phyloP scores from a whole-genome alignment of 2,113 vertebrate genomes.

The Melanocharis versteri region DNA sequence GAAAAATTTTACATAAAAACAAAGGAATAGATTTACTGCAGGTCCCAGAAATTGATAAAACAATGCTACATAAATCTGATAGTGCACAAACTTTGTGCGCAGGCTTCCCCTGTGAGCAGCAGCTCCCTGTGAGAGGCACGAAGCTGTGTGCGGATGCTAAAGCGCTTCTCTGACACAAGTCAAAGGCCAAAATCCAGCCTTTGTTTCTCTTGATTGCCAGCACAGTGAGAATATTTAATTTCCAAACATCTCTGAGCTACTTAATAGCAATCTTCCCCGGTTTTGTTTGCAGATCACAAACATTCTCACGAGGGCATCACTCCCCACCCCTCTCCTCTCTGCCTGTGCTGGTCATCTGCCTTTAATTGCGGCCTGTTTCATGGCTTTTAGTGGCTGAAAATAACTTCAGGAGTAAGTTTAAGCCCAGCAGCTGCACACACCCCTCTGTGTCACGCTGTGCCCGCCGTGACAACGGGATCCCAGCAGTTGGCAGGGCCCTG shows the following conservation, averaged over 20 bases:
- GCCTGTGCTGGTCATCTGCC: not conserved
- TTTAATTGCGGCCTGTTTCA: not conserved
- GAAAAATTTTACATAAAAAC: not conserved
- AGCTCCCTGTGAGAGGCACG: not conserved
- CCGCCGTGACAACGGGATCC: not conserved
- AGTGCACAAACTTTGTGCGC: accelerated
- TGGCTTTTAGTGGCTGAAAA: not conserved
- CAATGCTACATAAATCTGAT: not conserved
- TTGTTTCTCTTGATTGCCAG: not conserved
- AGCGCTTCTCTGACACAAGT: not conserved
- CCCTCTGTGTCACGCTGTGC: not conserved
- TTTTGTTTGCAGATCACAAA: not conserved
- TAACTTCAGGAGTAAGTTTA: not conserved
- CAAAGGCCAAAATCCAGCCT: not conserved
- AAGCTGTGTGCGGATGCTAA: not conserved
- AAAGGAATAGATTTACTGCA: not conserved
- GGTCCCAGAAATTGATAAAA: not conserved
- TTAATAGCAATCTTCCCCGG: not conserved
- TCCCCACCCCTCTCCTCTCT: not conserved
- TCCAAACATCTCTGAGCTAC: not conserved
- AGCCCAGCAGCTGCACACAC: accelerated
- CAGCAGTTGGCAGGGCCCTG: not conserved
- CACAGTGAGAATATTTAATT: not conserved
- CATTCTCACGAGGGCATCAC: accelerated
- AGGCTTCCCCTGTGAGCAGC: not conserved